Percentiles rank a stretch among this genome's conserved stretches.
Conservation (phyloP, 2,797 vertebrate species). For the Labroides dimidiatus region DNA sequence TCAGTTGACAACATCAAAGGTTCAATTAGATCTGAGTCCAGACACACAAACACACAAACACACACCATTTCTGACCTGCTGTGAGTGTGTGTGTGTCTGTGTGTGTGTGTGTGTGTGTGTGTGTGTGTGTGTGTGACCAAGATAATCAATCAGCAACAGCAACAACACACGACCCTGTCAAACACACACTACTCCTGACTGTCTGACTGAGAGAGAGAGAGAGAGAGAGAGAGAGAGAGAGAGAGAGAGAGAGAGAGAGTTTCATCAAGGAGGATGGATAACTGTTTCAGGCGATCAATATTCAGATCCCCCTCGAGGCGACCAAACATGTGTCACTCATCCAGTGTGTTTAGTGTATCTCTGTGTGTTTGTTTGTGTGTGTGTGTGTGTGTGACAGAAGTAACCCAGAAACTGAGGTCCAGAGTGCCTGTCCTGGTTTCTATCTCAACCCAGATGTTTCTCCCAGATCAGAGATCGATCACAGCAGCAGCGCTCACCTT, state of each 20-base stretch:
- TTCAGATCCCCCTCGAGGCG: slow-evolving; percentile 54
- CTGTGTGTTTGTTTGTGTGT: slow-evolving; percentile 16
- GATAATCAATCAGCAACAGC: slow-evolving; percentile 41
- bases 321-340: slow-evolving; percentile 57
- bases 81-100: slow-evolving; percentile 25
- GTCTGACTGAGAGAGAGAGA: no score
- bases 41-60: neutral
- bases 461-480: slow-evolving; percentile 50
- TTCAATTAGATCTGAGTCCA: slow-evolving; percentile 28
- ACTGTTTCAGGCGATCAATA: slow-evolving; percentile 62
- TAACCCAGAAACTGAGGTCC: slow-evolving; percentile 69
- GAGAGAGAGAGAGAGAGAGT: no score
- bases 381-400: slow-evolving; percentile 19
- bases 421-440: slow-evolving; percentile 67
- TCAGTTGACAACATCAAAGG: slow-evolving; percentile 44
- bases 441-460: slow-evolving; percentile 60
- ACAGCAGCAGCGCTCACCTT: slow-evolving; percentile 29
- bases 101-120: slow-evolving; percentile 15
- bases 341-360: slow-evolving; percentile 32
- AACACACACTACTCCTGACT: slow-evolving; percentile 31
- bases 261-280: slow-evolving; percentile 19
- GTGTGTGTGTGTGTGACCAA: slow-evolving; percentile 24
- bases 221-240: no score
- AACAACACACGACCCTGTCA: slow-evolving; percentile 32
- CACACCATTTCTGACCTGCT: slow-evolving; percentile 44